These are phyloP conservation scores for Oryzias dopingdopingensis DNA, from an alignment of 2,797 vertebrate species.

Conservation along the genomic window DNA sequence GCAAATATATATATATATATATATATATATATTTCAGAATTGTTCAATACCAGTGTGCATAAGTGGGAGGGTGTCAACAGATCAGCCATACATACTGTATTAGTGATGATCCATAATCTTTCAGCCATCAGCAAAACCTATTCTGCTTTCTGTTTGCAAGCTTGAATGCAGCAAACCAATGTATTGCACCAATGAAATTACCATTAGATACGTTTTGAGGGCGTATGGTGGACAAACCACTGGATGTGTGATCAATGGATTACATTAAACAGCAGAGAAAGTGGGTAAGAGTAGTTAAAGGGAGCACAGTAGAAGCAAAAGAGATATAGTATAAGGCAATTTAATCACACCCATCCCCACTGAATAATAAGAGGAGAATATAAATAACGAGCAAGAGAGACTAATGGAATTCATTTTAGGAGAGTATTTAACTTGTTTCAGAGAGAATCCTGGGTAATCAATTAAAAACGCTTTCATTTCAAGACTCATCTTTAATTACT, in stretches of 20 bases:
- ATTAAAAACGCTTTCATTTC: slow-evolving; percentile 68
- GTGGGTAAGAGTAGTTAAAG: slow-evolving; percentile 25
- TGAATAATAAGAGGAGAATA: slow-evolving; percentile 67
- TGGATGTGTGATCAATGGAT: slow-evolving; percentile 47
- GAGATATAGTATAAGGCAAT: slow-evolving; percentile 49
- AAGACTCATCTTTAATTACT: slow-evolving; percentile 64
- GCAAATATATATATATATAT: no score
- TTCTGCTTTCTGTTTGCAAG: slow-evolving; percentile 16
- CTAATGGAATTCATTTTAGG: slow-evolving; percentile 76
- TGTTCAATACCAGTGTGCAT: background rate
- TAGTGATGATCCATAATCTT: slow-evolving; percentile 17
- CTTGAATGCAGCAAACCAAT: slow-evolving; percentile 22
- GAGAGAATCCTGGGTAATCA: slow-evolving; percentile 69
- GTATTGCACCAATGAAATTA: slow-evolving; percentile 33
- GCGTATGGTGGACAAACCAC: background rate
- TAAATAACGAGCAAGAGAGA: slow-evolving; percentile 69
- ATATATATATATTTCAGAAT: no score
- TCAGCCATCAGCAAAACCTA: slow-evolving; percentile 20
- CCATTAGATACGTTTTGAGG: slow-evolving; percentile 32
- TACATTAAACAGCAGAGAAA: slow-evolving; percentile 24
- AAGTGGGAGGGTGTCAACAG: slow-evolving; percentile 33
- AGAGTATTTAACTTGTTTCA: slow-evolving; percentile 73
- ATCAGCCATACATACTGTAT: slow-evolving; percentile 20
- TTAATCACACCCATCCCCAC: slow-evolving; percentile 68
- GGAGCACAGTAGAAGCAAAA: slow-evolving; percentile 22